These are phyloP conservation scores for Crocidura indochinensis DNA, from an alignment of 2,797 vertebrate genomes.

Conservation along the genomic window DNA sequence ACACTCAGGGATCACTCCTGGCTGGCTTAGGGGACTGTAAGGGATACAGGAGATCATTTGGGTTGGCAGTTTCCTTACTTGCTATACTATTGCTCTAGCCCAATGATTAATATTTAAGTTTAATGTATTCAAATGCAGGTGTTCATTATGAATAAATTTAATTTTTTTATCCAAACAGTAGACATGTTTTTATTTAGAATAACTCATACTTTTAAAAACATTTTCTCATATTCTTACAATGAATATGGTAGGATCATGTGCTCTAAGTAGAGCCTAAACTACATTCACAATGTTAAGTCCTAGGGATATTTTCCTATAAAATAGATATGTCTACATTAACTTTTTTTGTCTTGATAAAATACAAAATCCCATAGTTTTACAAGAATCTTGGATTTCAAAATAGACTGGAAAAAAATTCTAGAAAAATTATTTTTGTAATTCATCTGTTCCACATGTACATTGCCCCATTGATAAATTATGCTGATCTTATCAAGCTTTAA, in stretches of 20 bases:
- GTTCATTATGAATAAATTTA: conserved; percentile 78
- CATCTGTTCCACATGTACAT: background rate
- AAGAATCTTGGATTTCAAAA: conserved; percentile 43
- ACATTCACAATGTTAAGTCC: conserved; percentile 76
- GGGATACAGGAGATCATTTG: too few relatives aligned
- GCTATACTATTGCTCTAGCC: too few relatives aligned
- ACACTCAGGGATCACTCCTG: too few relatives aligned
- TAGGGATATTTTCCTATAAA: conserved; percentile 65
- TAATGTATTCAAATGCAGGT: conserved; percentile 78
- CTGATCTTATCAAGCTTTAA: background rate
- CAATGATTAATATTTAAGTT: conserved; percentile 81
- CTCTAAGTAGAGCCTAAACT: conserved; percentile 81
- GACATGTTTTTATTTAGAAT: conserved; percentile 84
- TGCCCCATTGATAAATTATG: conserved; percentile 14
- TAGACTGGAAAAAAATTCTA: conserved; percentile 18
- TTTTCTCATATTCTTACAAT: conserved; percentile 83
- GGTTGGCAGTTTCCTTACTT: too few relatives aligned
- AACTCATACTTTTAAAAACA: conserved; percentile 73
- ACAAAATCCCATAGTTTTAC: conserved; percentile 64
- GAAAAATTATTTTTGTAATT: conserved; percentile 46
- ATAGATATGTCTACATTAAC: conserved; percentile 64
- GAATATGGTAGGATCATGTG: conserved; percentile 81
- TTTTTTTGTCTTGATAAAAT: conserved; percentile 10
- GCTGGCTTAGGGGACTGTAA: too few relatives aligned
- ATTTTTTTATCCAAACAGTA: conserved; percentile 81